Base-by-base conservation (phyloP, 1,140 invertebrate species). In the Drosophila carrolli region DNA sequence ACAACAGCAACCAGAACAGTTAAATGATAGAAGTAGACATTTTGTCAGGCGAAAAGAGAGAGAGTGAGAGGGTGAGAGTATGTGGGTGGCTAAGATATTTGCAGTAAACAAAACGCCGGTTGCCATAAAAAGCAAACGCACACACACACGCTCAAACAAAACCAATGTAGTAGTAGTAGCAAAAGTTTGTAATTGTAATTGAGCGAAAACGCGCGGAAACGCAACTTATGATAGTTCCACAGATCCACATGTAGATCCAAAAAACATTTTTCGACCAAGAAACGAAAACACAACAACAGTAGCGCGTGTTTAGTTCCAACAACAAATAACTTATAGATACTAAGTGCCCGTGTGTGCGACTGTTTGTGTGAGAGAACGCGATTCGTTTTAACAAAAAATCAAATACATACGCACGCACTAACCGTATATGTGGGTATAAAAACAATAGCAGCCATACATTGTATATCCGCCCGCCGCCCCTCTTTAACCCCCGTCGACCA, bases 251-350 rank as follows among this genome's bases (percentile, higher is more conserved):
- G 57, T 32, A n/a, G 37, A 46, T 47, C 14, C 23, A 13, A 23
- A 47, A 32, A 68, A 47, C 32, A 41, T 8, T 55, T 48, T 60
- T 59, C n/a, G 23, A 60, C 8, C 38, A 56, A 56, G 40, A 43
- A 37, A 23, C 23, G 19, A 43, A 54, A 19, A 40, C 67, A 70
- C 50, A 81, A 66, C 43, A 75, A 60, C 43, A 63, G 35, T 48
- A 61, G 81, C 81, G 81, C 72, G 75, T 83, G 81, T 76, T 78
- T 75, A 71, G 72, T 75, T 75, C 63, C 80, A 86, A 85, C 76
- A 83, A 81, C 23, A 58, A 61, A 67, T 54, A 68, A 75, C 66
- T 72, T 88, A 72, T 86, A 88, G 82, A 86, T 86, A 83, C 83
- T 70, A 88, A 75, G 55, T 81, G 75, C n/a, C 29, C 8, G 44